These are phyloP conservation scores for Agriopis aurantiaria DNA, from an alignment of 2,888 invertebrate genomes.

Conservation along the genomic window DNA sequence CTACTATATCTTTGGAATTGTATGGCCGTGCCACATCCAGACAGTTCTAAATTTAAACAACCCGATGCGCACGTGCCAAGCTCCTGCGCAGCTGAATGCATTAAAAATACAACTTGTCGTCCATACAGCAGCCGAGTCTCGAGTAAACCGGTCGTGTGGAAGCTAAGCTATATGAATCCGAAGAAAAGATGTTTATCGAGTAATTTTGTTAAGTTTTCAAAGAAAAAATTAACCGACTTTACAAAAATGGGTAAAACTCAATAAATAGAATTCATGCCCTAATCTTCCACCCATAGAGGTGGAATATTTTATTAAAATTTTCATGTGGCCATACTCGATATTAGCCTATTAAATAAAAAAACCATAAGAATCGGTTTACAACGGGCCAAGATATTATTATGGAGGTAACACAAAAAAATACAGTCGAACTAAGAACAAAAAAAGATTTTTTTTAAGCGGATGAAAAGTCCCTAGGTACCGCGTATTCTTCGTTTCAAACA, in stretches of 20 bases:
- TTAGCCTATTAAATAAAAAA: no score
- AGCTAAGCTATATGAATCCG: neutral
- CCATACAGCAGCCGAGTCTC: constrained; percentile 1
- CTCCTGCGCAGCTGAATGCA: constrained; percentile 1
- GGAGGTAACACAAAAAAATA: no score
- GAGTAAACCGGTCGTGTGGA: constrained; percentile 14
- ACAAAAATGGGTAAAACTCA: neutral
- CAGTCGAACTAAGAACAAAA: no score
- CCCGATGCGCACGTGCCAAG: constrained; percentile 14
- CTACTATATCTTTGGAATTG: neutral
- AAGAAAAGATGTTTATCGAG: neutral
- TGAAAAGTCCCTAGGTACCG: no score
- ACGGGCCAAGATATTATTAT: no score
- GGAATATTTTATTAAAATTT: no score
- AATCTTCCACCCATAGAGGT: neutral
- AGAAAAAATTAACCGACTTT: no score
- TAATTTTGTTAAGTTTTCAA: neutral
- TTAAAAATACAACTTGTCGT: constrained; percentile 13
- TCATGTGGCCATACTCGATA: no score
- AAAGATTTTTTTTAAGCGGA: no score
- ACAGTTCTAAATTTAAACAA: constrained; percentile 3
- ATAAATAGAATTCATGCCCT: no score
- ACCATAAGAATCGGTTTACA: no score
- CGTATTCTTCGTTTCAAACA: no score
- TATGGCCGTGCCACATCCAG: constrained; percentile 15